These are phyloP conservation scores for Hoplodrina blanda DNA, from an alignment of 2,888 invertebrate species.

Conservation along the genomic window DNA sequence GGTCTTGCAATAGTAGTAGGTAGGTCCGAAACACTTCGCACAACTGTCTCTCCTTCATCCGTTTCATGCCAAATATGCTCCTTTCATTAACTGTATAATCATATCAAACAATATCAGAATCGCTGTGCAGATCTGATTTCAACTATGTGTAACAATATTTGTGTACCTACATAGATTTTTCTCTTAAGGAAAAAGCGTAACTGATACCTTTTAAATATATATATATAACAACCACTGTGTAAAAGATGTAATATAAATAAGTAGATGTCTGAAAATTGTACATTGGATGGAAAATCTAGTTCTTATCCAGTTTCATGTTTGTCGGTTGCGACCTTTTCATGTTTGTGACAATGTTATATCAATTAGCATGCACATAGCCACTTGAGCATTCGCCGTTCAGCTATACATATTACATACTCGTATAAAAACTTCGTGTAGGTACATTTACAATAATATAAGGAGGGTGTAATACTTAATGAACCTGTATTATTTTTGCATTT, in stretches of 20 bases:
- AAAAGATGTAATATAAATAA: conserved; percentile 62
- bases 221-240: conserved; percentile 53
- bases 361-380: conserved; percentile 61
- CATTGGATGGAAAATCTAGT: conserved; percentile 57
- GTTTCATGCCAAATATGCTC: conserved; percentile 62
- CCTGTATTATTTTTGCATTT: conserved; percentile 87
- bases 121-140: conserved; percentile 66
- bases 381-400: conserved; percentile 36
- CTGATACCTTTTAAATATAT: conserved; percentile 57
- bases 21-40: conserved; percentile 80
- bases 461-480: conserved; percentile 76
- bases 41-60: conserved; percentile 74
- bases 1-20: conserved; percentile 86
- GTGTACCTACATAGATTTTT: conserved; percentile 59
- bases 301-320: conserved; percentile 54
- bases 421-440: conserved; percentile 62
- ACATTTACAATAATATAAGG: conserved; percentile 57
- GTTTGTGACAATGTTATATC: conserved; percentile 57
- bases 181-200: conserved; percentile 51
- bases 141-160: conserved; percentile 57
- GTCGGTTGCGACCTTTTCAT: conserved; percentile 60
- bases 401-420: conserved; percentile 50
- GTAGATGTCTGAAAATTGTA: conserved; percentile 60
- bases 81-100: conserved; percentile 64
- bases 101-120: conserved; percentile 64